Conservation (phyloP, 1,140 invertebrate genomes). For the Proctacanthus coquilletti region DNA sequence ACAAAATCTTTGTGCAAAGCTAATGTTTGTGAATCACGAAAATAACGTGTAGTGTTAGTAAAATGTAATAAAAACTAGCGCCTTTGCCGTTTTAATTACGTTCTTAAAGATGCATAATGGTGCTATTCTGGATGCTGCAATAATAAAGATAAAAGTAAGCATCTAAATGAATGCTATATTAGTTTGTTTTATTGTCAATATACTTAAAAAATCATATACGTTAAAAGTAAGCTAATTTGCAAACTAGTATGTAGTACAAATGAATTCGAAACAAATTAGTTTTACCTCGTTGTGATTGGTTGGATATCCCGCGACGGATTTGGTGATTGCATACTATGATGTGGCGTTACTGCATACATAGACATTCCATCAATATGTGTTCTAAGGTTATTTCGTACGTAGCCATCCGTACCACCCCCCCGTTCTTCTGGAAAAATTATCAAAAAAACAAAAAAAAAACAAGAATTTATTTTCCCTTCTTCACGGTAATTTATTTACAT, state of each 20-base stretch:
- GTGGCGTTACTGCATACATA: slow-evolving; percentile 45
- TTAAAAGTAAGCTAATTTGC: too few relatives aligned
- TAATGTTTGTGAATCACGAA: too few relatives aligned
- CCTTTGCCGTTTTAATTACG: slow-evolving; percentile 2
- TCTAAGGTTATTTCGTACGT: slow-evolving; percentile 70
- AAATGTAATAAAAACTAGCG: too few relatives aligned
- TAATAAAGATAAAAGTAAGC: slow-evolving; percentile 9
- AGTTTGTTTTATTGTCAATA: too few relatives aligned
- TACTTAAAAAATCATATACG: too few relatives aligned
- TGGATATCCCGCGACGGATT: slow-evolving; percentile 54
- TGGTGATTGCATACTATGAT: slow-evolving; percentile 46
- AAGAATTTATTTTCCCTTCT: too few relatives aligned
- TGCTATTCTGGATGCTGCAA: slow-evolving; percentile 28
- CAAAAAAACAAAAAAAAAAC: too few relatives aligned
- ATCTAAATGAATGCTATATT: background rate
- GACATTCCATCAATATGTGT: slow-evolving; percentile 56
- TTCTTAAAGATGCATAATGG: slow-evolving; percentile 29
- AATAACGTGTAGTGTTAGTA: too few relatives aligned
- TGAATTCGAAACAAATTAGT: slow-evolving; percentile 8
- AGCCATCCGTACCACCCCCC: slow-evolving; percentile 45
- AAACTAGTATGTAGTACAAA: too few relatives aligned
- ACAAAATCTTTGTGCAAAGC: too few relatives aligned
- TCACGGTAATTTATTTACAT: too few relatives aligned
- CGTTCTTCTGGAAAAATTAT: too few relatives aligned
- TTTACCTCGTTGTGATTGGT: slow-evolving; percentile 46